Conservation (phyloP, 2,113 vertebrate genomes). For the Gobius niger region DNA sequence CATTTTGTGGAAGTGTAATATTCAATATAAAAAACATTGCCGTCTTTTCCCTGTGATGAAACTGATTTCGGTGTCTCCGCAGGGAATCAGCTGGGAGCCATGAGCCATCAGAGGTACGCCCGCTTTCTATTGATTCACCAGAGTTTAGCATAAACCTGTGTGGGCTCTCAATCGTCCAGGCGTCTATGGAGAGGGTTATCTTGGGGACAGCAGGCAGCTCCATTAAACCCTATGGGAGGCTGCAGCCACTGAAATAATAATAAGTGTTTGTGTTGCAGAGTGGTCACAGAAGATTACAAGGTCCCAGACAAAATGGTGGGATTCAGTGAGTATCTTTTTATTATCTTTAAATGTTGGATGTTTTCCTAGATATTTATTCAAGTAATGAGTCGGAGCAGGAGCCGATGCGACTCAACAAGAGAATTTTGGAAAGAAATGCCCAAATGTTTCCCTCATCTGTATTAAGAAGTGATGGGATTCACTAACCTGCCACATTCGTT, state of each 20-base stretch:
- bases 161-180: background rate
- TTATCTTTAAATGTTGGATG: background rate
- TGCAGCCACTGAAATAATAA: too few species aligned
- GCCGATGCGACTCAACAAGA: too few species aligned
- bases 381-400: too few species aligned
- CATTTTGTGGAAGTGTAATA: too few species aligned
- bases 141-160: background rate
- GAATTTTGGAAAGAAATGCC: too few species aligned
- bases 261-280: slow-evolving; percentile 74
- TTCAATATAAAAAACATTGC: background rate
- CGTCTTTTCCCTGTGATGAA: background rate
- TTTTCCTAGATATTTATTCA: too few species aligned
- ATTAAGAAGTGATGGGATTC: too few species aligned
- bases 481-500: too few species aligned
- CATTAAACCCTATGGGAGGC: too few species aligned
- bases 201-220: too few species aligned
- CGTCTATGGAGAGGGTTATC: background rate
- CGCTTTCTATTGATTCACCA: slow-evolving; percentile 26
- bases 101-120: slow-evolving; percentile 94
- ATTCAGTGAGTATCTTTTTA: slow-evolving; percentile 87
- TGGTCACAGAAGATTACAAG: slow-evolving; percentile 96
- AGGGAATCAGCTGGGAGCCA: slow-evolving; percentile 95
- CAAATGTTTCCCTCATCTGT: too few species aligned
- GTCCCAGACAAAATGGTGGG: slow-evolving; percentile 99
- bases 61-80: slow-evolving; percentile 66